Evolutionary conservation across 2,888 invertebrate genomes (phyloP).

Genomic region (Candidula unifasciata): DNA sequence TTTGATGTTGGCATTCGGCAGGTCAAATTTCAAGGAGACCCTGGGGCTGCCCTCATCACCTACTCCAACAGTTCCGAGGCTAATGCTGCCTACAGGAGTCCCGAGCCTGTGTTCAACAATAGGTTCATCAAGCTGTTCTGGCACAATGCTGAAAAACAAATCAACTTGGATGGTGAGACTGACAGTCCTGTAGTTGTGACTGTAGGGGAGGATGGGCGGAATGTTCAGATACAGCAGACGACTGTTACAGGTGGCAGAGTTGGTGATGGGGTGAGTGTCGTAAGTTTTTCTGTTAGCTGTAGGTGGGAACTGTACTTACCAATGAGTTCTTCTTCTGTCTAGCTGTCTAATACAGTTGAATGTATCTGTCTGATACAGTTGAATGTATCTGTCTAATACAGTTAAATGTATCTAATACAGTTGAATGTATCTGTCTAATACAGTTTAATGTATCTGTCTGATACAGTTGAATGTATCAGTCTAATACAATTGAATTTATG

Average conservation of each 20-base stretch:
- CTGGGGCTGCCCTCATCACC: constrained; percentile 94
- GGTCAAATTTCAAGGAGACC: constrained; percentile 85
- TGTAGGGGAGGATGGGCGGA: constrained; percentile 25
- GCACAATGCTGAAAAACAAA: constrained; percentile 82
- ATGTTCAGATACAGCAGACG: constrained; percentile 24
- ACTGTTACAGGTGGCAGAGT: constrained; percentile 42
- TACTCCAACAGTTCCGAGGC: constrained; percentile 94
- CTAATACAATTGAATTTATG: too few species aligned
- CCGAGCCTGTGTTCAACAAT: constrained; percentile 98
- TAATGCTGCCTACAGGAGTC: constrained; percentile 94
- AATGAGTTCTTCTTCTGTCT: too few species aligned
- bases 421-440: too few species aligned
- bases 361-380: too few species aligned
- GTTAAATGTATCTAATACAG: too few species aligned
- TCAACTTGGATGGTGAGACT: constrained; percentile 37
- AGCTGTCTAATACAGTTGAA: too few species aligned
- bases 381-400: too few species aligned
- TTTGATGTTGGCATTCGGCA: constrained; percentile 57
- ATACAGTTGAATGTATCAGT: too few species aligned
- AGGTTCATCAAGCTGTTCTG: constrained; percentile 98
- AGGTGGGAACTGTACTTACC: too few species aligned
- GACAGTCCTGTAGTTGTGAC: constrained; percentile 32
- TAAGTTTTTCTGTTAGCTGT: not conserved
- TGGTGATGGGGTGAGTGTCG: constrained; percentile 48
- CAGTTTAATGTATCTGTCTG: too few species aligned